Base-by-base conservation (phyloP, 2,113 vertebrate species). In the Nicator chloris region DNA sequence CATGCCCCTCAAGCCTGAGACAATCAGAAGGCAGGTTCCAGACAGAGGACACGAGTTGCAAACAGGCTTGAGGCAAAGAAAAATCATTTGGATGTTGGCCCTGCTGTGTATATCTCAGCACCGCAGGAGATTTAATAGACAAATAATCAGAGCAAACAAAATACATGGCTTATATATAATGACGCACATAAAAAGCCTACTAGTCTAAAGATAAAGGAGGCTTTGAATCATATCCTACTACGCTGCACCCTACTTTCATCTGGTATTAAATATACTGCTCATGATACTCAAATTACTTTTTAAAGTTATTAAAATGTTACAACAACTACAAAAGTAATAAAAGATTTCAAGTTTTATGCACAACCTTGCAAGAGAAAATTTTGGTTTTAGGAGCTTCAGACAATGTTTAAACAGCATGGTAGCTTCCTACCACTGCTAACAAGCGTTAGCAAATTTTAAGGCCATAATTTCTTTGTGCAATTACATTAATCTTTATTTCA, bases 271-370 rank as follows among this genome's bases (percentile, higher is more conserved):
- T 88, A 73, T 70, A 94, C 70, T 82, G 81, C 86, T 77, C 89
- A 94, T 57, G 95, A 91, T 94, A 96, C 22, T 97, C 56, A 93
- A 88, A 93, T 91, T 85, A 70, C 30, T 77, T 88, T 56, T 1
- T 56, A 49, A 93, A 76, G 47, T 60, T 93, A 91, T 76, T 96
- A 97, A 97, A 96, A 97, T 66, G 90, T 93, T 92, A 96, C 77
- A 96, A 95, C 95, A 86, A 94, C 91, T 86, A 95, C 79, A 93
- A 92, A 75, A 65, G 88, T 93, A 85, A 68, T 59, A 97, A 82
- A 70, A 78, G 78, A 96, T 94, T 97, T 98, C 98, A 98, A 98
- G 97, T 98, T 97, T 97, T 70, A 92, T 23, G 94, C 77, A 91
- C 40, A 95, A 96, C 66, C 59, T 95, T 86, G 69, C 70, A 77